Evolutionary conservation across 2,797 vertebrate genomes (phyloP).

Genomic region (Bucorvus abyssinicus): DNA sequence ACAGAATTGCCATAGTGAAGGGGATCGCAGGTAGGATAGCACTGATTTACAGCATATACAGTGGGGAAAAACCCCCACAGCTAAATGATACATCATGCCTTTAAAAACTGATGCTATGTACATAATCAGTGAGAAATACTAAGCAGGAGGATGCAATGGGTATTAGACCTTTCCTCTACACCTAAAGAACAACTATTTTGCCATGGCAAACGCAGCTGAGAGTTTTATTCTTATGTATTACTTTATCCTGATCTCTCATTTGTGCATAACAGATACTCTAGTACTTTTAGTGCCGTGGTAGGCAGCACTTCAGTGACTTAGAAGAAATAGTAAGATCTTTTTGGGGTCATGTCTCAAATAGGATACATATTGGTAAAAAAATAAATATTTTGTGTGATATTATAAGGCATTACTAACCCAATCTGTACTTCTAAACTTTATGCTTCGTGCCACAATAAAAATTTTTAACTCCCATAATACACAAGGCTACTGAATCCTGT

Average conservation of each 20-base stretch:
- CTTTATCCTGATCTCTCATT: neutral
- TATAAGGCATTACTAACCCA: neutral
- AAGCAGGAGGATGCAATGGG: neutral
- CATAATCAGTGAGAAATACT: neutral
- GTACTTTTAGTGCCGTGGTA: neutral
- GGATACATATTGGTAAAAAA: neutral
- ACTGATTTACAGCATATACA: neutral
- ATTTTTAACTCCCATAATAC: neutral
- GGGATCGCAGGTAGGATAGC: neutral
- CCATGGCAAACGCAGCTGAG: neutral
- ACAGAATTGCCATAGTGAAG: neutral
- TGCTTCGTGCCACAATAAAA: neutral
- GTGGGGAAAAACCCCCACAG: neutral
- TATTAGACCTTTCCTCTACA: neutral
- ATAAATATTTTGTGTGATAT: neutral
- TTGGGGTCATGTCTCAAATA: neutral
- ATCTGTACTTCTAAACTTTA: neutral
- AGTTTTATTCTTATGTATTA: neutral
- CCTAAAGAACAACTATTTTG: neutral
- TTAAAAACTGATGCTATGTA: neutral
- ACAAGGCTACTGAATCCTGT: neutral
- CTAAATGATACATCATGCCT: neutral
- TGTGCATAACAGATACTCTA: neutral
- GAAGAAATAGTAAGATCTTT: neutral
- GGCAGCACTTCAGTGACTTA: neutral